Percentiles rank a stretch among this genome's conserved stretches.
Evolutionary conservation across 2,888 invertebrate species (phyloP).

Genomic region (Drosophila subquinaria): DNA sequence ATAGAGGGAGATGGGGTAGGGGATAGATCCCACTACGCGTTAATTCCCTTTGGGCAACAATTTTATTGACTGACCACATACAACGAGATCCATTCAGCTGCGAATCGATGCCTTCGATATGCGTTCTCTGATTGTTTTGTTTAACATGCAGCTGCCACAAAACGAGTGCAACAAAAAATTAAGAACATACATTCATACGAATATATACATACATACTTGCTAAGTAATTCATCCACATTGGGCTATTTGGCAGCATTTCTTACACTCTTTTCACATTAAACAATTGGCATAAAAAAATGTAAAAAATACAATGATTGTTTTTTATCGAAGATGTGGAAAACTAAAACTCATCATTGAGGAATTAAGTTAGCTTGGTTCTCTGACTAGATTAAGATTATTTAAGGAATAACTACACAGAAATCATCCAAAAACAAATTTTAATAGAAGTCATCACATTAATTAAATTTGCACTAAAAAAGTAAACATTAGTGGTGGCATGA

Average conservation of each 20-base stretch:
- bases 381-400: too few relatives aligned
- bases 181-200: neutral
- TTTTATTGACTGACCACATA: conserved; percentile 75
- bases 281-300: neutral
- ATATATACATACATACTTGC: neutral
- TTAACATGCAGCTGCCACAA: conserved; percentile 53
- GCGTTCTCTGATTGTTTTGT: conserved; percentile 69
- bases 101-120: conserved; percentile 50
- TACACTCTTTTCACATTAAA: neutral
- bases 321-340: neutral
- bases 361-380: neutral
- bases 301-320: neutral
- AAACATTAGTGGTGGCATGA: too few relatives aligned
- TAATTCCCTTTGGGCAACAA: conserved; percentile 75
- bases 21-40: conserved; percentile 49
- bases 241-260: conserved; percentile 11
- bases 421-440: too few relatives aligned
- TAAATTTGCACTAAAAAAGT: too few relatives aligned
- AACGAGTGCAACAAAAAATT: neutral
- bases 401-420: too few relatives aligned
- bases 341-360: neutral
- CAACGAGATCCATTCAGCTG: conserved; percentile 43
- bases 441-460: too few relatives aligned
- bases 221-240: conserved; percentile 22
- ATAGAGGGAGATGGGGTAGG: conserved; percentile 11